Conservation (phyloP, 2,888 invertebrate species). For the Tachina lurida region DNA sequence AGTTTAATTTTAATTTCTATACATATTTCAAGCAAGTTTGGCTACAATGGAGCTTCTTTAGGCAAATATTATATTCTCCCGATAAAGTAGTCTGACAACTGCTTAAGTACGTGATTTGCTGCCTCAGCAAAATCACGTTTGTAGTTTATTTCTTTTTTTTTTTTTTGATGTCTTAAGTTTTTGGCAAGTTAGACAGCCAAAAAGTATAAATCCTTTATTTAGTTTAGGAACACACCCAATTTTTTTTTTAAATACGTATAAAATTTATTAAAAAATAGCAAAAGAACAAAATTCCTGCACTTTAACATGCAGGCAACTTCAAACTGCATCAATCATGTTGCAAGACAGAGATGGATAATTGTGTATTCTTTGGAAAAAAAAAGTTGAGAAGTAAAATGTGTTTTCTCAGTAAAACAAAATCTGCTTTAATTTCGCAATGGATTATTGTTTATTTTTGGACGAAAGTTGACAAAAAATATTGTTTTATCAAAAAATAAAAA, state of each 20-base stretch:
- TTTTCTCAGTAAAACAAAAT: no score
- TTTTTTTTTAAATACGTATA: no score
- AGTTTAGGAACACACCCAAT: constrained; percentile 55
- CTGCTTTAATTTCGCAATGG: no score
- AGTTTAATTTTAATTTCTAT: neutral
- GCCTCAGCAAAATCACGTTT: constrained; percentile 45
- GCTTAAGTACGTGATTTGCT: neutral
- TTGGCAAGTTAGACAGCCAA: constrained; percentile 8
- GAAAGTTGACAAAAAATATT: no score
- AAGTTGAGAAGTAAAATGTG: no score
- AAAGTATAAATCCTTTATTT: constrained; percentile 47
- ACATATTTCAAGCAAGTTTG: neutral
- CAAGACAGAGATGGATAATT: constrained; percentile 15
- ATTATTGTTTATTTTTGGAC: no score
- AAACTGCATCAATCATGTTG: constrained; percentile 26
- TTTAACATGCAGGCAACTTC: neutral
- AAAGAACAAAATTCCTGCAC: neutral
- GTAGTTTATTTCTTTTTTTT: constrained; percentile 13
- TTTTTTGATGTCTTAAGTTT: neutral
- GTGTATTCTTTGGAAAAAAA: neutral
- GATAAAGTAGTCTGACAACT: neutral
- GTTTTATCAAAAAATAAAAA: no score
- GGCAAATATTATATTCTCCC: neutral
- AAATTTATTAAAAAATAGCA: neutral
- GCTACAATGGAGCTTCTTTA: neutral